Evolutionary conservation across 2,797 vertebrate genomes (phyloP).

Genomic region (Enteromius anoplus): DNA sequence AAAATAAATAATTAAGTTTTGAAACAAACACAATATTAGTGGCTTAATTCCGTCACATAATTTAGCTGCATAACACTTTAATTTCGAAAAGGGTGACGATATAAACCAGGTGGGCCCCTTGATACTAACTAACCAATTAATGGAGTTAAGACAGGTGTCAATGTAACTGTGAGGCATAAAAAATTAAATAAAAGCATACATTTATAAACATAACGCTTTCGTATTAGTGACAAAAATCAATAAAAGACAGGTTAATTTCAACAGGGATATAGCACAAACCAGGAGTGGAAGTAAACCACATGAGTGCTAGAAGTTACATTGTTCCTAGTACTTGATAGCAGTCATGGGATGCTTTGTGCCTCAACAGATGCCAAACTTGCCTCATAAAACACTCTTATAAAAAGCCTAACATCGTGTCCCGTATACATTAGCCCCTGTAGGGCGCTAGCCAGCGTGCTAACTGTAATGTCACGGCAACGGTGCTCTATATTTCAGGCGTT

Average conservation of each 20-base stretch:
- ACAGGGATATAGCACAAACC: not conserved
- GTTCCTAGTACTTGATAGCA: constrained; percentile 32
- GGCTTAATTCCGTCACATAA: not conserved
- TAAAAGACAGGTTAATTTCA: not conserved
- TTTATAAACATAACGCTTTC: not conserved
- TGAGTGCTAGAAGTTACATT: constrained; percentile 46
- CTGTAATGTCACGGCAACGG: constrained; percentile 77
- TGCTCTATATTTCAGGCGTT: constrained; percentile 71
- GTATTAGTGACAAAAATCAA: not conserved
- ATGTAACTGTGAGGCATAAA: not conserved
- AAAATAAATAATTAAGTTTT: not conserved
- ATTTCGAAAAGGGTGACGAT: not conserved
- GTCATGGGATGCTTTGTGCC: constrained; percentile 47
- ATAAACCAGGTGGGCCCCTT: constrained; percentile 44
- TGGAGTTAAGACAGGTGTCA: constrained; percentile 42
- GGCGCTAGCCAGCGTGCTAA: constrained; percentile 74
- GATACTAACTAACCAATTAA: constrained; percentile 5
- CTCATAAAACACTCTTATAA: constrained; percentile 43
- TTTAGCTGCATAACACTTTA: not conserved
- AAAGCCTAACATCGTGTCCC: constrained; percentile 68
- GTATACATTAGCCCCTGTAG: constrained; percentile 69
- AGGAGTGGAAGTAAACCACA: constrained; percentile 21
- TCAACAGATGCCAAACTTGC: constrained; percentile 42
- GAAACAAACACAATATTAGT: not conserved
- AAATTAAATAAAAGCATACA: not conserved